A percentile compares a stretch with the other conserved stretches of the same genome.
These are phyloP conservation scores for Barbus barbus DNA, from an alignment of 2,113 vertebrate species.

Conservation along the genomic window DNA sequence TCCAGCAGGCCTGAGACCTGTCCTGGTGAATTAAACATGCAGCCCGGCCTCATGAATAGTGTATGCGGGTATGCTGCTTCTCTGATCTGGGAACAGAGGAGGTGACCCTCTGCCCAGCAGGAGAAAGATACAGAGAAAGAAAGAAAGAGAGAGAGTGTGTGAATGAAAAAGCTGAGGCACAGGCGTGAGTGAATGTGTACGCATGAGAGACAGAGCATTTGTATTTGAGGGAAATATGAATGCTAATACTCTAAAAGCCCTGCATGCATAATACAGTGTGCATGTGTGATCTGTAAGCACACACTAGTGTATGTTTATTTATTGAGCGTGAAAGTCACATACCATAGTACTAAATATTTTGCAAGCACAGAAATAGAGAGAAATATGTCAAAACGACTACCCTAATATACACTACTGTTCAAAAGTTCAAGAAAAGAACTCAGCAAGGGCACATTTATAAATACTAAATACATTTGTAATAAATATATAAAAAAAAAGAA, in stretches of 20 bases:
- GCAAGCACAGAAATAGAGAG: neutral
- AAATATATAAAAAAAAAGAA: too few species aligned
- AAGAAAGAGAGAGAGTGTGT: neutral
- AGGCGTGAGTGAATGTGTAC: neutral
- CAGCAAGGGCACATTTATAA: neutral
- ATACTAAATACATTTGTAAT: too few species aligned
- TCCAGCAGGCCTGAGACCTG: constrained; percentile 66
- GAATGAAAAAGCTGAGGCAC: neutral
- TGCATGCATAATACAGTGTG: constrained; percentile 17
- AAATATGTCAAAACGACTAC: neutral
- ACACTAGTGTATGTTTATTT: neutral
- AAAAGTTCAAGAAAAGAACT: neutral
- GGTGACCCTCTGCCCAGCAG: constrained; percentile 67
- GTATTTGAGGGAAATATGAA: neutral
- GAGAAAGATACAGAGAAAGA: constrained; percentile 56
- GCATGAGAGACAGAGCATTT: neutral
- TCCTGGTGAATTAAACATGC: constrained; percentile 77
- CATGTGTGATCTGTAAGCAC: neutral
- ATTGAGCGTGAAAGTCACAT: neutral
- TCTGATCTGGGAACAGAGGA: constrained; percentile 67
- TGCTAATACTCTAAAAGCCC: neutral
- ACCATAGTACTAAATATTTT: neutral
- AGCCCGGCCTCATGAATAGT: constrained; percentile 72
- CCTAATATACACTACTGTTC: neutral
- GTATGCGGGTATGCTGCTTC: constrained; percentile 63